phyloP scores from a whole-genome alignment of 2,888 invertebrate genomes.

The Amiota minor region DNA sequence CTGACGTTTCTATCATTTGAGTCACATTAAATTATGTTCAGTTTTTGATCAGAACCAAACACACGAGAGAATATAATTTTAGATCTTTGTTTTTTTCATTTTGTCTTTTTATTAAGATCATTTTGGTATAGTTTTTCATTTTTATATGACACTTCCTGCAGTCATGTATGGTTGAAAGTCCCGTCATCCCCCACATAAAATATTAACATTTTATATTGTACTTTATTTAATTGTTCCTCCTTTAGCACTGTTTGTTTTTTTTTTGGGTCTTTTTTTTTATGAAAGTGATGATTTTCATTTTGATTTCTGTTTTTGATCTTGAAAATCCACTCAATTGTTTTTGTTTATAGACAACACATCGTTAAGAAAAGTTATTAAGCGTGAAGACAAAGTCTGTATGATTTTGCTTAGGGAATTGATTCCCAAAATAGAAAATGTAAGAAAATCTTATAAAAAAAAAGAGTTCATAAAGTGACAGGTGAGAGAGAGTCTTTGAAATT shows the following conservation, averaged over 20 bases:
- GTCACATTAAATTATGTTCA: conserved; percentile 57
- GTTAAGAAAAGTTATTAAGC: conserved; percentile 48
- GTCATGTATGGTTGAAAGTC: neutral
- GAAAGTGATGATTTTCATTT: conserved; percentile 62
- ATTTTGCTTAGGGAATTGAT: neutral
- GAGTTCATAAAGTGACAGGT: no score
- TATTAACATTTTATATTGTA: conserved; percentile 12
- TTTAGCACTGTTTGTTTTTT: conserved; percentile 28
- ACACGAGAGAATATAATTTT: neutral
- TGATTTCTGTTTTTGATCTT: conserved; percentile 45
- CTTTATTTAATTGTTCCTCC: conserved; percentile 21
- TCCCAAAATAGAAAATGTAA: neutral
- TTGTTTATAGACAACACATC: conserved; percentile 62
- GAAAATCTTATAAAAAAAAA: no score
- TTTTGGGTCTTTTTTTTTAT: conserved; percentile 47
- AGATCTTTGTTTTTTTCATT: neutral
- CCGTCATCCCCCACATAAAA: neutral
- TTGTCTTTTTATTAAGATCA: conserved; percentile 49
- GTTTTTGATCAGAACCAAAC: conserved; percentile 43
- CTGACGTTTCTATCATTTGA: conserved; percentile 64
- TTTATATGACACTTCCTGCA: conserved; percentile 10
- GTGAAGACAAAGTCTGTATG: neutral
- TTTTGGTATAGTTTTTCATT: conserved; percentile 42
- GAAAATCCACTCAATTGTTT: conserved; percentile 54
- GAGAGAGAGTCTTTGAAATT: no score